Evolutionary conservation across 2,797 vertebrate species (phyloP), one percentile per base, ranked within the genome.

Genomic region (Characodon lateralis): DNA sequence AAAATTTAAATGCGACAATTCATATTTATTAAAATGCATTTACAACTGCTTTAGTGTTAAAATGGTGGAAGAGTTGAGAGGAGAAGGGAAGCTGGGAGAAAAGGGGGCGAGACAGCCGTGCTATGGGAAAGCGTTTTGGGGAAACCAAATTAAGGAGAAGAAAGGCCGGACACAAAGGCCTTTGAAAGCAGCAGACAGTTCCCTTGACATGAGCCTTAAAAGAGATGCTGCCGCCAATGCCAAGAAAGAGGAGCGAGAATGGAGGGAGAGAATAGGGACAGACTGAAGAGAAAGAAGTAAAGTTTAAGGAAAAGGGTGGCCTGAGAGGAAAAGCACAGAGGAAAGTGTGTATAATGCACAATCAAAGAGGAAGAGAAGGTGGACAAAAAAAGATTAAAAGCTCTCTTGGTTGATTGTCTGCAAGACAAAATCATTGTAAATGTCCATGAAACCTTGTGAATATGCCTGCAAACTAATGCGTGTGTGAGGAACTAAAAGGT

Each of bases 111-210:
- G 94, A 94, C 92, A 71, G 91, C 93, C 87, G 80, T 83, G 94
- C 92, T 95, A 94, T 95, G 95, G 94, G 95, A 95, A 95, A 95
- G 92, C 89, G 91, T 94, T 94, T 94, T 87, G 87, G 92, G 82
- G 89, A 92, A 94, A 94, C 90, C 92, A 91, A 93, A 93, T 93
- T 90, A 94, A 90, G 87, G 89, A 84, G 84, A 93, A 94, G 93
- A 94, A 94, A 94, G 91, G 89, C 80, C 13, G 82, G 89, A 92
- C 88, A 94, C 93, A 94, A 94, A 94, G 87, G 90, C 89, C 89
- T 93, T 92, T 91, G 89, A 92, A 92, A 94, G 89, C 78, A 72
- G 91, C 93, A 95, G 95, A 95, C 95, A 95, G 95, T 93, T 95
- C 94, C 90, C 93, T 93, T 95, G 93, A 95, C 92, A 92, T 92